Conservation (phyloP, 2,113 vertebrate genomes). For the Syngnathus typhle region DNA sequence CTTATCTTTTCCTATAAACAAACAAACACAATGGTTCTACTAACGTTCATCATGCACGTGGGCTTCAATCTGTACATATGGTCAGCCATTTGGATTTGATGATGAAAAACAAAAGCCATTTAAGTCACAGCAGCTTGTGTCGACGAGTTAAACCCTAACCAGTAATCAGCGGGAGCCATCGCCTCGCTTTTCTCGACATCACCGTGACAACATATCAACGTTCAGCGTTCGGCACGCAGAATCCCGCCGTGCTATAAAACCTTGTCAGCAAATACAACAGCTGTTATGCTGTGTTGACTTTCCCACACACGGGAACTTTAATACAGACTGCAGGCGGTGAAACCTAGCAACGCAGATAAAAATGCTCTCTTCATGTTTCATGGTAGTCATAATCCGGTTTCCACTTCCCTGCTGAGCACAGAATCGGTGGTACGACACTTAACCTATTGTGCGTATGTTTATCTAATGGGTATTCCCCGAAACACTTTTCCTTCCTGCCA, state of each 20-base stretch:
- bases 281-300: constrained; percentile 68
- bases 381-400: constrained; percentile 25
- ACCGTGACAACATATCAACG: constrained; percentile 55
- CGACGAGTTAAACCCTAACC: constrained; percentile 44
- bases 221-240: constrained; percentile 40
- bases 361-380: constrained; percentile 18
- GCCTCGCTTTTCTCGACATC: constrained; percentile 21
- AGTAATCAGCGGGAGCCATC: constrained; percentile 24
- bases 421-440: background rate
- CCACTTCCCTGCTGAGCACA: background rate
- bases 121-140: constrained; percentile 5
- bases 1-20: constrained; percentile 56
- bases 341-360: constrained; percentile 58
- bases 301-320: constrained; percentile 55
- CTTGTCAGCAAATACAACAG: constrained; percentile 64
- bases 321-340: constrained; percentile 33
- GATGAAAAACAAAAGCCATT: constrained; percentile 1
- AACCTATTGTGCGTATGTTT: background rate
- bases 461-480: background rate
- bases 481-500: constrained; percentile 6
- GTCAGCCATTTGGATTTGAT: background rate
- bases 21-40: background rate
- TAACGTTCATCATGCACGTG: too few relatives aligned
- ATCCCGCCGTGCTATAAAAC: constrained; percentile 57
- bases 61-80: background rate